A percentile compares a stretch with the other conserved stretches of the same genome.
Conservation (phyloP, 2,113 vertebrate genomes). For the Pterocles orientalis region DNA sequence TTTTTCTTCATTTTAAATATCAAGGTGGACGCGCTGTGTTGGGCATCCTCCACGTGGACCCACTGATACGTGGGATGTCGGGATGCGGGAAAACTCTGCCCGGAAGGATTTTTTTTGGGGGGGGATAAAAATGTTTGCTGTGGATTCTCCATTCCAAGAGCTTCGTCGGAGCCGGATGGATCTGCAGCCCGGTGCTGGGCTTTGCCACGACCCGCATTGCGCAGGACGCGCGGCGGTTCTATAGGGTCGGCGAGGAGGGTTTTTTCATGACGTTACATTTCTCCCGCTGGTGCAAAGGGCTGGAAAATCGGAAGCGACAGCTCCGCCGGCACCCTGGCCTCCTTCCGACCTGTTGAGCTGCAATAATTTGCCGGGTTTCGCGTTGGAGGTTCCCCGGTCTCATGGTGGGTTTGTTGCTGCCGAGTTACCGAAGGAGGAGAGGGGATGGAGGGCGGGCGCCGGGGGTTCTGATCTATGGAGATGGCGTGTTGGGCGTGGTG, state of each 20-base stretch:
- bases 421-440: accelerated
- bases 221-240: accelerated
- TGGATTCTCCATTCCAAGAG: not conserved
- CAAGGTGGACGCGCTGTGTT: accelerated
- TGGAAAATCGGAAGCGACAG: slow-evolving; percentile 31
- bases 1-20: not conserved
- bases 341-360: not conserved
- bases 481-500: accelerated
- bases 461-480: not conserved
- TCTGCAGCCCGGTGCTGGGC: accelerated
- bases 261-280: not conserved
- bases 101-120: not conserved
- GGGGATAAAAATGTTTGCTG: accelerated
- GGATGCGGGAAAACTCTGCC: not conserved
- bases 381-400: not conserved
- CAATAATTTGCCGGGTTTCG: not conserved
- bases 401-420: accelerated
- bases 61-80: accelerated
- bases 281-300: not conserved
- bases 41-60: accelerated
- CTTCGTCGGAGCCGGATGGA: accelerated
- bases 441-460: not conserved
- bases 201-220: accelerated
- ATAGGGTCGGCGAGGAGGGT: not conserved
- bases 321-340: not conserved